Percentiles rank a stretch among this genome's conserved stretches.
These are phyloP conservation scores for Dromiciops gliroides DNA, from an alignment of 2,113 vertebrate genomes.

Conservation along the genomic window DNA sequence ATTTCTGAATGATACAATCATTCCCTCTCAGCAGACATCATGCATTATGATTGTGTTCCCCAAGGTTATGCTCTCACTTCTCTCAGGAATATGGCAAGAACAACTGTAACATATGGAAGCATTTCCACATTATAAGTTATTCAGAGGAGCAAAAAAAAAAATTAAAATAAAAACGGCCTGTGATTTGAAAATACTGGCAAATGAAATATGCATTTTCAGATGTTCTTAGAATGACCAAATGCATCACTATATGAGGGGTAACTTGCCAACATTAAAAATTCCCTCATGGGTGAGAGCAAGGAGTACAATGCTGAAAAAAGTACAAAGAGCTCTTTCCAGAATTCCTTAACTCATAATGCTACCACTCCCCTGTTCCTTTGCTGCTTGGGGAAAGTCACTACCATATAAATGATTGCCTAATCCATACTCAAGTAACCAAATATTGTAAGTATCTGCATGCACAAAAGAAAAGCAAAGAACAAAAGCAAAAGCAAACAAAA, in stretches of 20 bases:
- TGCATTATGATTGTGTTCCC: neutral
- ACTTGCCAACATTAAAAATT: neutral
- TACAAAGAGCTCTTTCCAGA: neutral
- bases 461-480: neutral
- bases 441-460: neutral
- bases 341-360: neutral
- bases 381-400: neutral
- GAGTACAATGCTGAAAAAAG: neutral
- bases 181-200: neutral
- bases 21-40: neutral
- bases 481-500: neutral
- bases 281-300: neutral
- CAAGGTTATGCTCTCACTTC: neutral
- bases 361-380: neutral
- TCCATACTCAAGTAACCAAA: neutral
- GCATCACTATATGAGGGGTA: neutral
- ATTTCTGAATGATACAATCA: neutral
- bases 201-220: neutral
- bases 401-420: neutral
- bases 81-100: neutral
- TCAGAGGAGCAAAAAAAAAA: neutral
- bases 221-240: neutral
- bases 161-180: neutral
- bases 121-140: neutral
- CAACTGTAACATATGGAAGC: neutral